Base-by-base conservation (phyloP, 53 echinoderm and acorn worm genomes). In the Paracentrotus lividus region DNA sequence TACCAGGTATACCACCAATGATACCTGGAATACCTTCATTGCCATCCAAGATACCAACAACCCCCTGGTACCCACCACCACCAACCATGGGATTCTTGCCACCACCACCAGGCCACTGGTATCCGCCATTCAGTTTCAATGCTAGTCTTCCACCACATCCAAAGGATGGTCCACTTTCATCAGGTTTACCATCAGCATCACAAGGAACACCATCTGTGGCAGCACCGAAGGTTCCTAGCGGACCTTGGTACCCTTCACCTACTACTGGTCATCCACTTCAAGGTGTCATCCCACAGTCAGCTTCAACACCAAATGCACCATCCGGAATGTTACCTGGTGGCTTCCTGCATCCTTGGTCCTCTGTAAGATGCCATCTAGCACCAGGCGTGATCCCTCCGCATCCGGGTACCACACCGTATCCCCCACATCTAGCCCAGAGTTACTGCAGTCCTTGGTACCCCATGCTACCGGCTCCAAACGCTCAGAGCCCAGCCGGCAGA, bases 71-170 rank as follows among this genome's bases (percentile, higher is more conserved):
- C 34, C 87, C 87, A 87, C 57, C 87, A 87, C 33, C 32, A 53
- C 57, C 57, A 54, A 44, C 55, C 57, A 87, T 87, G 87, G 81
- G 81, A 81, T 27, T 81, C 49, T 81, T 81, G 44, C 81, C 81
- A 12, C 47, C 81, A 81, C 81, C 43, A 69, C 40, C 81, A n/a
- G 14, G n/a, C 47, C 45, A n/a, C 47, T 81, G 72, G 81, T 81
- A 81, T 34, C 81, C 44, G n/a, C 44, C 81, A 81, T 8, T 81
- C 8, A 27, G 81, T 45, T 45, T 44, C 47, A 81, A 47, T 47
- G n/a, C 81, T 47, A 3, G 47, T 81, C 81, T 26, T n/a, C 47
- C 81, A 81, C n/a, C 81, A 72, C 72, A 72, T 9, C 81, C 49
- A 45, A 81, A n/a, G 24, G 49, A 49, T 1, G 47, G 47, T 9